Conservation (phyloP, 2,113 vertebrate species). For the Prionailurus bengalensis region DNA sequence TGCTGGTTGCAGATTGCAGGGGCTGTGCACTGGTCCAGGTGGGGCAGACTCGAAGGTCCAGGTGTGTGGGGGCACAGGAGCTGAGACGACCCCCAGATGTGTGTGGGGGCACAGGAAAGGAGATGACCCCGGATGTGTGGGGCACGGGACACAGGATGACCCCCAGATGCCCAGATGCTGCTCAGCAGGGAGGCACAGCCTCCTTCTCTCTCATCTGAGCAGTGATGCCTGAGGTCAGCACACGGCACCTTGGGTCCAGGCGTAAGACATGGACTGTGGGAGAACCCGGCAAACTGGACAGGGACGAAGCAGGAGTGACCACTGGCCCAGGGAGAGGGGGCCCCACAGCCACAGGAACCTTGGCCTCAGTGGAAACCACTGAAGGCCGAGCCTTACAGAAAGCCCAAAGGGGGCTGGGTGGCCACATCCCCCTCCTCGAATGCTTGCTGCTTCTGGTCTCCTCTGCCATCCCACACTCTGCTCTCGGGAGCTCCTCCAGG, state of each 20-base stretch:
- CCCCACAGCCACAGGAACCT: background rate
- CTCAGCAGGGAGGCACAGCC: background rate
- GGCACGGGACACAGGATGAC: background rate
- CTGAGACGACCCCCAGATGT: background rate
- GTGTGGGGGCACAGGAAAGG: background rate
- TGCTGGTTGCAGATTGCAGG: background rate
- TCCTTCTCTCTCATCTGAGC: background rate
- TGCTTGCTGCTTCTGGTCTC: background rate
- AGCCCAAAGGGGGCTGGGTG: background rate
- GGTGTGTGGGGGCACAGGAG: background rate
- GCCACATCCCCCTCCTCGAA: rapidly evolving
- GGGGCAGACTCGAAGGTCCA: background rate
- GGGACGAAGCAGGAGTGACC: background rate
- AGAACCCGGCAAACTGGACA: background rate
- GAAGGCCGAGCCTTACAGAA: background rate
- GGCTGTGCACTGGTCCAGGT: background rate
- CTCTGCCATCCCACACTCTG: background rate
- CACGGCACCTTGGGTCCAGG: background rate
- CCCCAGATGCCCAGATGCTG: background rate
- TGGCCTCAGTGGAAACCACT: background rate
- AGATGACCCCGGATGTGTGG: background rate
- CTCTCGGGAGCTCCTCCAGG: background rate
- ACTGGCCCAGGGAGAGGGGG: background rate
- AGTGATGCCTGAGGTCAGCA: background rate
- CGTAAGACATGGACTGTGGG: background rate